Evolutionary conservation across 2,888 invertebrate species (phyloP).

Genomic region (Sminthurinus aureus): DNA sequence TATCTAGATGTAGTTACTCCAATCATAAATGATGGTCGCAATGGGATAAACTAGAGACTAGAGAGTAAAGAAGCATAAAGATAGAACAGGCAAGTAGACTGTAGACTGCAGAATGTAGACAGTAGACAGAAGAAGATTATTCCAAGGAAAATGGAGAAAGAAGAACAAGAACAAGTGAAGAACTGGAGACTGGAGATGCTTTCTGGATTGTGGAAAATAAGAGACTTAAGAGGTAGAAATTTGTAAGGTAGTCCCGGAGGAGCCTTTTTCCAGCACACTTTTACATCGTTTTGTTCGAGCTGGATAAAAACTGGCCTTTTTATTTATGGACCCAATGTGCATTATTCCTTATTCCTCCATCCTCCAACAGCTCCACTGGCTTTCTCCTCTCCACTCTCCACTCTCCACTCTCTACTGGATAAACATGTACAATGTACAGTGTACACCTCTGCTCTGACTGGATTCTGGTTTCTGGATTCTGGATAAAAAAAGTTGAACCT

Average conservation of each 20-base stretch:
- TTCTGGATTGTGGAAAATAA: constrained; percentile 3
- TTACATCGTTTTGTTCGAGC: constrained; percentile 55
- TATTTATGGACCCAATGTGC: constrained; percentile 58
- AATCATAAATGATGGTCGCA: constrained; percentile 43
- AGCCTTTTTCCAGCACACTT: constrained; percentile 55
- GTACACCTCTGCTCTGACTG: background rate
- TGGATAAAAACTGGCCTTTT: constrained; percentile 47
- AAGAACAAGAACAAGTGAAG: constrained; percentile 7
- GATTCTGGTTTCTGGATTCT: too few relatives aligned
- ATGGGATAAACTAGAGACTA: constrained; percentile 33
- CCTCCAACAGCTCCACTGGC: background rate
- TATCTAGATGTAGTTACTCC: too few relatives aligned
- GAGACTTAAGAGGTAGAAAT: constrained; percentile 32
- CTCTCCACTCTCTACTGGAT: background rate
- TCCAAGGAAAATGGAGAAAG: background rate
- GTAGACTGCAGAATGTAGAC: constrained; percentile 33
- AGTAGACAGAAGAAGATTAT: constrained; percentile 24
- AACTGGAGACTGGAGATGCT: background rate
- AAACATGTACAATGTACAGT: too few relatives aligned
- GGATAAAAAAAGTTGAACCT: constrained; percentile 52
- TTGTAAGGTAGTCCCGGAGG: constrained; percentile 49
- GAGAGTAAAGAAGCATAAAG: constrained; percentile 36
- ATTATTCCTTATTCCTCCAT: constrained; percentile 54
- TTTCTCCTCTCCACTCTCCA: too few relatives aligned
- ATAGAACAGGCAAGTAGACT: constrained; percentile 37